These are phyloP conservation scores for Scaptomyza parva DNA, from an alignment of 2,888 invertebrate species.

Conservation along the genomic window DNA sequence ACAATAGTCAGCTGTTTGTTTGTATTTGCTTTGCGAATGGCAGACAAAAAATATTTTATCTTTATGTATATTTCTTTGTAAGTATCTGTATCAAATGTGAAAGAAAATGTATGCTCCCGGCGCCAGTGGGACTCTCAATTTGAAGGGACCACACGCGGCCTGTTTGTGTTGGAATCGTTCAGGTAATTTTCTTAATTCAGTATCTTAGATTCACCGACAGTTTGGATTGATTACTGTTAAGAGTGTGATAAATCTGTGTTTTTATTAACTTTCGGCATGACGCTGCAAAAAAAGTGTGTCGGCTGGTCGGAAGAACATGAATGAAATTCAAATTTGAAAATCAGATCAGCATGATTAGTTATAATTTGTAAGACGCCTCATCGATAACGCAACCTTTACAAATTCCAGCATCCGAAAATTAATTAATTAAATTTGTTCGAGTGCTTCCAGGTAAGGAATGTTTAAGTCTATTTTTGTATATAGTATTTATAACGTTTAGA, in stretches of 20 bases:
- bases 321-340: conserved; percentile 66
- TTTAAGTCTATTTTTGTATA: not conserved
- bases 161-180: conserved; percentile 73
- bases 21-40: not conserved
- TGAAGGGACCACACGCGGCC: conserved; percentile 65
- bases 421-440: conserved; percentile 71
- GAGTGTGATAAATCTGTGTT: conserved; percentile 83
- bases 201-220: conserved; percentile 60
- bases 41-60: not conserved
- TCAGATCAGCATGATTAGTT: conserved; percentile 81
- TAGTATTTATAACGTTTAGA: too few species aligned
- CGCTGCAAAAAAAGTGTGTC: conserved; percentile 50
- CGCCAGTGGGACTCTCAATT: conserved; percentile 44
- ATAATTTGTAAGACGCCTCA: conserved; percentile 66
- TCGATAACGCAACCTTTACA: conserved; percentile 36
- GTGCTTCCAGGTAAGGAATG: conserved; percentile 15
- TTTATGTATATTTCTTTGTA: not conserved
- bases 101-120: conserved; percentile 48
- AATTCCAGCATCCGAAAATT: conserved; percentile 32
- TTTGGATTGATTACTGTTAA: conserved; percentile 74
- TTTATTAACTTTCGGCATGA: conserved; percentile 82
- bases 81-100: conserved; percentile 15
- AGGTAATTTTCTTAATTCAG: conserved; percentile 67
- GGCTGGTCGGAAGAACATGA: conserved; percentile 60
- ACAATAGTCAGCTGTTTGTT: not conserved